A percentile compares a stretch with the other conserved stretches of the same genome.
phyloP scores from a whole-genome alignment of 2,113 vertebrate genomes.

The Phalacrocorax pelagicus region DNA sequence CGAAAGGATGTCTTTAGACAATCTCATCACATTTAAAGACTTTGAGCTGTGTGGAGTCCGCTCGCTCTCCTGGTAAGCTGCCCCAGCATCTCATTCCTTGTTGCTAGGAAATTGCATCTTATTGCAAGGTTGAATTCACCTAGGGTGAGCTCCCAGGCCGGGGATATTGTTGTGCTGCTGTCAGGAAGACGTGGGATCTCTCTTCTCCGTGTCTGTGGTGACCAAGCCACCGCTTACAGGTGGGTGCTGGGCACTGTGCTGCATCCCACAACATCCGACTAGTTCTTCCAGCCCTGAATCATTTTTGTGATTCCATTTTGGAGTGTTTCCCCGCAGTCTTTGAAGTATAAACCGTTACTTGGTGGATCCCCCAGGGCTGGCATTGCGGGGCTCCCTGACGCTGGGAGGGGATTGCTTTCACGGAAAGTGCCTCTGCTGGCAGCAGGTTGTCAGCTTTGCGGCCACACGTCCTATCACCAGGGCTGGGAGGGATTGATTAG shows the following conservation, averaged over 20 bases:
- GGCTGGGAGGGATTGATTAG: neutral
- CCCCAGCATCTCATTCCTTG: neutral
- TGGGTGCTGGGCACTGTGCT: neutral
- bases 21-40: neutral
- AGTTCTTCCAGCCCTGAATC: neutral
- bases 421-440: neutral
- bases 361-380: fast-evolving
- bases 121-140: neutral
- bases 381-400: fast-evolving
- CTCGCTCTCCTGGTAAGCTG: neutral
- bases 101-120: slow-evolving; percentile 39
- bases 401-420: fast-evolving
- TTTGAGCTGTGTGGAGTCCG: fast-evolving
- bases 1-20: fast-evolving
- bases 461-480: fast-evolving
- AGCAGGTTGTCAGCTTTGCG: neutral
- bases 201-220: neutral
- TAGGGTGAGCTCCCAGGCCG: neutral
- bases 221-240: fast-evolving
- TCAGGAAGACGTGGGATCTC: fast-evolving
- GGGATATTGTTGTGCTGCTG: neutral
- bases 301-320: neutral
- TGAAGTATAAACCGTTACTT: neutral
- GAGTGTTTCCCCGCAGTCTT: fast-evolving
- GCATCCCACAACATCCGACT: neutral